Evolutionary conservation across 2,113 vertebrate species (phyloP), one percentile per base, ranked within the genome.

Genomic region (Protomyctophum bolini): DNA sequence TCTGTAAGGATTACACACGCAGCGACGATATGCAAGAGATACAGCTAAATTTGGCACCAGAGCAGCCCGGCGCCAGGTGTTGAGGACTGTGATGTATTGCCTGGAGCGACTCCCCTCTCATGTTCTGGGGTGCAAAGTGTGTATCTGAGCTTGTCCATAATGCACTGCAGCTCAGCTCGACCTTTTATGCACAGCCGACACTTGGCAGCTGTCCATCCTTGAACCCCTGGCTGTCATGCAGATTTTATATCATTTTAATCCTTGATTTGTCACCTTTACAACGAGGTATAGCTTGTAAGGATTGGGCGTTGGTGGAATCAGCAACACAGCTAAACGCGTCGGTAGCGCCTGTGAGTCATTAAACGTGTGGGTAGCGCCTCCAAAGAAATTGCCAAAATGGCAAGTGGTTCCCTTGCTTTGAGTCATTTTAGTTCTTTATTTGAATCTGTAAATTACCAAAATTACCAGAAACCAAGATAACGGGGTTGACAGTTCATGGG

Each of bases 101-200:
- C 28, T 12, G 15, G 8, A 71, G 33, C 5, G 68, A 60, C 46
- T 56, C 47, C 8, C 14, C 8, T 33, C 46, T 8, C 1, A 21
- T 10, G 28, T 12, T 63, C 41, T 15, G 63, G 57, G 33, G 15
- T 48, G 12, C n/a, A 47, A 7, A 58, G 21, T 69, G 57, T 51
- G 15, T 56, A 57, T n/a, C 0, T 2, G 58, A 12, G 33, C 14
- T 58, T 60, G 60, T 62, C 69, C 59, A 68, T 68, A 68, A 62
- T 76, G 66, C 62, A 50, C 70, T 76, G 72, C 58, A 68, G 8
- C 14, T 52, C 68, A 69, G 48, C 9, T 8, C 50, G 51, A 60
- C 60, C 72, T 8, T 28, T 5, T 48, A 66, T 21, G 3, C 57
- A 29, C 56, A 45, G n/a, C n/a, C n/a, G 21, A 55, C 63, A 48